Evolutionary conservation across 2,113 vertebrate species (phyloP).

Genomic region (Centropus unirufus): DNA sequence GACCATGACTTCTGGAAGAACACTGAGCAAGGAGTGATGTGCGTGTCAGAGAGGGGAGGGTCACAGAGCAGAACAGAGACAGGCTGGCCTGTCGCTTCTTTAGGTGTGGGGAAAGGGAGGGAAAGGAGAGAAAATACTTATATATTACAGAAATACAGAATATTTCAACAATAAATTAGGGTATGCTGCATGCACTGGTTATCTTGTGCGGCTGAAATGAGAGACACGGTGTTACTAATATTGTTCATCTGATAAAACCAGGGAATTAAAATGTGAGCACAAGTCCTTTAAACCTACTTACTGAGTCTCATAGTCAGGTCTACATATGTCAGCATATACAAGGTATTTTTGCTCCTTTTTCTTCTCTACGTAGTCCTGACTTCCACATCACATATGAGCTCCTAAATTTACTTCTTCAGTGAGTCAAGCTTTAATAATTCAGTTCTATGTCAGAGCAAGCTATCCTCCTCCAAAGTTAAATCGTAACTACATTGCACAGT

Average conservation of each 20-base stretch:
- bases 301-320: neutral
- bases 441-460: neutral
- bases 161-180: neutral
- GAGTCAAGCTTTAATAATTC: conserved; percentile 41
- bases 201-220: neutral
- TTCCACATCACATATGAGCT: neutral
- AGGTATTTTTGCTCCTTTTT: neutral
- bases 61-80: neutral
- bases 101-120: neutral
- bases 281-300: neutral
- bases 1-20: neutral
- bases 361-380: neutral
- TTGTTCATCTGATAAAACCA: neutral
- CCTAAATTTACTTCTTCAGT: conserved; percentile 1
- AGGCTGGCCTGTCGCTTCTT: neutral
- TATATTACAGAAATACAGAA: fast-evolving
- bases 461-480: neutral
- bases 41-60: neutral
- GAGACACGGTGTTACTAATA: neutral
- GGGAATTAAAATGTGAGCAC: neutral
- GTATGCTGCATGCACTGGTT: neutral
- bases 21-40: neutral
- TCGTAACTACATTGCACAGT: neutral
- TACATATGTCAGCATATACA: neutral
- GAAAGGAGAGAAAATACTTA: neutral